Evolutionary conservation across 2,797 vertebrate genomes (phyloP).

Genomic region (Helostoma temminkii): DNA sequence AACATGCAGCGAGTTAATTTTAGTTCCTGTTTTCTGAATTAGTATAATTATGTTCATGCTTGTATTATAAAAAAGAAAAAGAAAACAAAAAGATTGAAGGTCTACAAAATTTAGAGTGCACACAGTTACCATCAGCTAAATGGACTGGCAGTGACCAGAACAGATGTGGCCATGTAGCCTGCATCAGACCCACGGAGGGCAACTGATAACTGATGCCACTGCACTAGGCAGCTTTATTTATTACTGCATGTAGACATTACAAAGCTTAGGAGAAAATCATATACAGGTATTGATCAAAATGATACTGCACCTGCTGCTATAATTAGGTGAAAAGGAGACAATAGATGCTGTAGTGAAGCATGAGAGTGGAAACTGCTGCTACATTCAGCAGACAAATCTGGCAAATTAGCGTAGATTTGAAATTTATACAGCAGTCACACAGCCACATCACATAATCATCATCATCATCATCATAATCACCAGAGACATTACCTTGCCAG

Average conservation of each 20-base stretch:
- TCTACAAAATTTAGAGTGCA: background rate
- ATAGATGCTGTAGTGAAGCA: background rate
- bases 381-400: conserved; percentile 1
- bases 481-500: conserved; percentile 5
- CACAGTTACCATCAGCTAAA: too few relatives aligned
- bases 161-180: background rate
- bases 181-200: background rate
- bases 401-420: conserved; percentile 26
- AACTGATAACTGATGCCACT: conserved; percentile 7
- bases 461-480: too few relatives aligned
- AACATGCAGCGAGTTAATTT: background rate
- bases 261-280: background rate
- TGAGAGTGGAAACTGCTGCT: background rate
- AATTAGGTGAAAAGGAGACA: conserved; percentile 1
- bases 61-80: too few relatives aligned
- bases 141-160: background rate
- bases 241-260: conserved; percentile 17
- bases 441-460: conserved; percentile 10
- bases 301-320: conserved; percentile 3
- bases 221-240: conserved; percentile 6
- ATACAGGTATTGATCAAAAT: conserved; percentile 22
- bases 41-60: background rate
- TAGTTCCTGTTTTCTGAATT: background rate
- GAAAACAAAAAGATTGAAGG: too few relatives aligned
- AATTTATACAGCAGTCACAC: conserved; percentile 12